Conservation (phyloP, 2,113 vertebrate species). For the Anthoscopus minutus region DNA sequence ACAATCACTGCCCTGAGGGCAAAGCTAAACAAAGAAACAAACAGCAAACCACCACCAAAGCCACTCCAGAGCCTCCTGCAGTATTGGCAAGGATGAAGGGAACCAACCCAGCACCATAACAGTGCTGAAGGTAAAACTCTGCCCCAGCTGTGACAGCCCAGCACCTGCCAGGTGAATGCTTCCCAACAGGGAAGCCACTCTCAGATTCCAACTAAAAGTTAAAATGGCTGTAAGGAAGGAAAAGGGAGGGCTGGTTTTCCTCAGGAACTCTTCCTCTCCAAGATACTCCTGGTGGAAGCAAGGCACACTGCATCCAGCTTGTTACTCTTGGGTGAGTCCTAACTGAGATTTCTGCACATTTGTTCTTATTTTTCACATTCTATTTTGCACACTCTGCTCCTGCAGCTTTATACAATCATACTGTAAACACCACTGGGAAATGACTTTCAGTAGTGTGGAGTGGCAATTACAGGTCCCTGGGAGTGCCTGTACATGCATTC, state of each 20-base stretch:
- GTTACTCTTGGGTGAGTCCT: background rate
- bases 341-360: background rate
- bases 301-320: background rate
- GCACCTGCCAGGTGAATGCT: background rate
- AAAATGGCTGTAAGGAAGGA: background rate
- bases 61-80: background rate
- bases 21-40: background rate
- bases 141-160: background rate
- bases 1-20: background rate
- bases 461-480: background rate
- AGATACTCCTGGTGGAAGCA: background rate
- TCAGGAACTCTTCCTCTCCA: background rate
- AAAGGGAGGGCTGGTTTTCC: background rate
- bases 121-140: background rate
- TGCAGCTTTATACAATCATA: background rate
- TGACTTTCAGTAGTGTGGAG: background rate
- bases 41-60: background rate
- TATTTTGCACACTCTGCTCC: background rate
- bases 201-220: background rate
- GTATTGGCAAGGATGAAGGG: accelerated
- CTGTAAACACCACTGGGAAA: background rate
- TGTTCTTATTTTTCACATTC: background rate
- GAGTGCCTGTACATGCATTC: background rate
- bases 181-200: background rate
- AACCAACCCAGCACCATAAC: background rate